Base-by-base conservation (phyloP, 2,888 invertebrate genomes). In the Caenorhabditis japonica region DNA sequence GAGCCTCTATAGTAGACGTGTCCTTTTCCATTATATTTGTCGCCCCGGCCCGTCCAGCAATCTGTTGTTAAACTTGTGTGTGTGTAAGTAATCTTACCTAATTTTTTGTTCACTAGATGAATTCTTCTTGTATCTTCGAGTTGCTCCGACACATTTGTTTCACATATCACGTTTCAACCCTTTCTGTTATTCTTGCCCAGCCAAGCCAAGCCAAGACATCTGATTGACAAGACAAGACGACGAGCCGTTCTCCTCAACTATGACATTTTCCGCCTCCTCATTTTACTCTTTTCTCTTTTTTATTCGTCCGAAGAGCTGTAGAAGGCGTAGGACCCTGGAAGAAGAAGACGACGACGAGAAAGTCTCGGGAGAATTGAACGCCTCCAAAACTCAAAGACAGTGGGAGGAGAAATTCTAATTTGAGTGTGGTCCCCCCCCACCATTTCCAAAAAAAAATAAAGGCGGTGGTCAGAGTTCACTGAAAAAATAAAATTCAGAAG, bases 181-280 rank as follows among this genome's bases (percentile, higher is more conserved):
- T 12, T 41, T n/a, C 23, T 47, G 62, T 55, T 39, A 46, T 55
- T 64, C 62, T 55, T 44, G 46, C 25, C 36, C 60, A 60, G 47
- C 38, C 34, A 41, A 8, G 43, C 49, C n/a, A 13, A 25, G 51
- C 25, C 34, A 43, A 19, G 46, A 44, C 25, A 38, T 51, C 49
- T 66, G 66, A 66, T 66, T 66, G 66, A 66, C 66, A 56, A 56
- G 56, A n/a, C n/a, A n/a, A n/a, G n/a, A n/a, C n/a, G n/a, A n/a
- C 8, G 46, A 46, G 36, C 13, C 47, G 47, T 39, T 56, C 56
- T 43, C 27, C 66, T 66, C 56, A 56, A 66, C 56, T 66, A 56
- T 56, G 66, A 56, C 66, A 56, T 66, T 66, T 51, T 27, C 62
- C 46, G 36, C 41, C 3, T 19, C 38, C 23, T 36, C 15, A 4